Conservation (phyloP, 2,113 vertebrate genomes). For the Cephalopterus ornatus region DNA sequence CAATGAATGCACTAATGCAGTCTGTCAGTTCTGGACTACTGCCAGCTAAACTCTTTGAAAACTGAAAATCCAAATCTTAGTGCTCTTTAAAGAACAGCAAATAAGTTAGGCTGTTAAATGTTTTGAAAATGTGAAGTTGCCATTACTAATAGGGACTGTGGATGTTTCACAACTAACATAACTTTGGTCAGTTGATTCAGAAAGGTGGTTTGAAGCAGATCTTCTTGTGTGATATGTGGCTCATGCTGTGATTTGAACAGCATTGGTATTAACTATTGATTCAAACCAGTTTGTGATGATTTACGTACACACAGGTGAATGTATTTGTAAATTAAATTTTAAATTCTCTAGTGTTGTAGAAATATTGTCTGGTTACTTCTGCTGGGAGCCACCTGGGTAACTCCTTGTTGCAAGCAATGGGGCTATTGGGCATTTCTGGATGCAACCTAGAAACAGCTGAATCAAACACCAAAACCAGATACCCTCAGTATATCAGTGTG, state of each 20-base stretch:
- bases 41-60: background rate
- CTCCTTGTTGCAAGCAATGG: rapidly evolving
- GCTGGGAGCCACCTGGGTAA: background rate
- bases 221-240: background rate
- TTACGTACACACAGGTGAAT: background rate
- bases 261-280: background rate
- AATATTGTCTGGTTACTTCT: background rate
- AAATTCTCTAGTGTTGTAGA: background rate
- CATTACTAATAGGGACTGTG: background rate
- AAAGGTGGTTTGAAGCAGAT: background rate
- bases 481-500: background rate
- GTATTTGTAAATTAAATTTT: background rate
- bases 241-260: background rate
- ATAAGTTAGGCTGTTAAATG: background rate
- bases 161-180: background rate
- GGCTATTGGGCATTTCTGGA: background rate
- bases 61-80: background rate
- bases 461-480: background rate
- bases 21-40: background rate
- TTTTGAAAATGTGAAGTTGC: background rate
- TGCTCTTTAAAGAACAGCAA: background rate
- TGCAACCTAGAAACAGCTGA: background rate
- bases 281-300: background rate
- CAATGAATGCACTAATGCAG: background rate
- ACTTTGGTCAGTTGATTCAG: background rate